Percentiles rank a stretch among this genome's conserved stretches.
Conservation (phyloP, 2,797 vertebrate species). For the Cynodonichthys magdalenae region DNA sequence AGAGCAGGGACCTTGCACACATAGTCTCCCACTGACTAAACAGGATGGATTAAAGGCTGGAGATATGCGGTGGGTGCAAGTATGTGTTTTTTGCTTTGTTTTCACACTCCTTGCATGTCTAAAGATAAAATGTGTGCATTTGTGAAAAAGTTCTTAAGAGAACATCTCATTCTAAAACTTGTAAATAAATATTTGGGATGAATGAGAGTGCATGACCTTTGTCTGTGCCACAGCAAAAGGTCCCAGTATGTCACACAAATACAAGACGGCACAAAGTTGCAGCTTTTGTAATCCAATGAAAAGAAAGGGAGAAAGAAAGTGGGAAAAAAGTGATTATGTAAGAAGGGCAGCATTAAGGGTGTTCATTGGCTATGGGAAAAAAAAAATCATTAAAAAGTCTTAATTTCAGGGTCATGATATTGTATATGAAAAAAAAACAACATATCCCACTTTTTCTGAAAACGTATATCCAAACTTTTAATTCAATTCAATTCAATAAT, state of each 20-base stretch:
- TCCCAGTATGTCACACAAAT: conserved; percentile 60
- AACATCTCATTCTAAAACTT: conserved; percentile 53
- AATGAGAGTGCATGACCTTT: conserved; percentile 65
- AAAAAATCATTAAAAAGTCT: neutral
- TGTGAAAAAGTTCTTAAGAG: conserved; percentile 14
- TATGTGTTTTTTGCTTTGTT: conserved; percentile 38
- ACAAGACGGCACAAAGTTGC: conserved; percentile 20
- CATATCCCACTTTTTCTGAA: neutral
- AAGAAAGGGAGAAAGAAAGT: conserved; percentile 33
- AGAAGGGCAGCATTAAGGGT: conserved; percentile 54
- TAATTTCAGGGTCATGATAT: neutral
- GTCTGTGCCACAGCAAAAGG: conserved; percentile 65
- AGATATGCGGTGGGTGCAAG: conserved; percentile 36
- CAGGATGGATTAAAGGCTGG: conserved; percentile 66
- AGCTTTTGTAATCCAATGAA: conserved; percentile 51
- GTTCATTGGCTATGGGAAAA: conserved; percentile 50
- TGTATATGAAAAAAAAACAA: neutral
- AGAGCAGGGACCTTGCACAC: conserved; percentile 74
- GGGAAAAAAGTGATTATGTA: conserved; percentile 62
- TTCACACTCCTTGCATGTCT: conserved; percentile 32
- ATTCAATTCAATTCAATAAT: no score
- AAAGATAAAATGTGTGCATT: conserved; percentile 19
- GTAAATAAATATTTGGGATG: conserved; percentile 63
- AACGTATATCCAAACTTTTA: no score
- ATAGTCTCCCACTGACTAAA: conserved; percentile 65